Conservation (phyloP, 1,140 invertebrate genomes). For the Scaptomyza pallida region DNA sequence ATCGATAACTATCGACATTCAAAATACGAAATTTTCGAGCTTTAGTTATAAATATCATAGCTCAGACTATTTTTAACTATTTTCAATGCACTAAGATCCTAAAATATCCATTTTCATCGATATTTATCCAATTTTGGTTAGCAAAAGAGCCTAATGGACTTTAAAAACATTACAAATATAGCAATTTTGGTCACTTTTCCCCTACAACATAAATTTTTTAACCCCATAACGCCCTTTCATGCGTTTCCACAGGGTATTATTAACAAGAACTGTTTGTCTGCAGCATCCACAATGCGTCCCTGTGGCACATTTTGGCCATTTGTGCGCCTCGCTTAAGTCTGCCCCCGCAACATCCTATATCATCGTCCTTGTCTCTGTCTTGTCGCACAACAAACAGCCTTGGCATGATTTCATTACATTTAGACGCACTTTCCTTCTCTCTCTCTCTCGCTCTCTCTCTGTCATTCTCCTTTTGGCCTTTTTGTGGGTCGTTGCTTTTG, state of each 20-base stretch:
- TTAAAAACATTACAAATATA: too few relatives aligned
- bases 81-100: too few relatives aligned
- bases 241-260: neutral
- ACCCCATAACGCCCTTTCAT: neutral
- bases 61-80: too few relatives aligned
- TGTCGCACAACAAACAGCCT: conserved; percentile 52
- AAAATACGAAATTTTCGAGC: too few relatives aligned
- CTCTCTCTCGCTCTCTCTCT: neutral
- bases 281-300: conserved; percentile 12
- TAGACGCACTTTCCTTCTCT: conserved; percentile 45
- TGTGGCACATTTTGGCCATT: conserved; percentile 26
- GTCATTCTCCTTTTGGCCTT: conserved; percentile 17
- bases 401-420: conserved; percentile 76
- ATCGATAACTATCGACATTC: neutral
- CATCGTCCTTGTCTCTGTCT: conserved; percentile 8
- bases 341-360: neutral
- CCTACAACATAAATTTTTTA: neutral
- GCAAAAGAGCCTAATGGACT: too few relatives aligned
- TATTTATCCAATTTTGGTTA: too few relatives aligned
- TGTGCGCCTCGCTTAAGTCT: conserved; percentile 17
- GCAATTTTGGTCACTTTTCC: too few relatives aligned
- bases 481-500: conserved; percentile 56
- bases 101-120: too few relatives aligned
- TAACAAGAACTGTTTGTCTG: neutral
- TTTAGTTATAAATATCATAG: too few relatives aligned